Evolutionary conservation across 2,888 invertebrate genomes (phyloP), one percentile per base, ranked within the genome.

Genomic region (Philereme vetulata): DNA sequence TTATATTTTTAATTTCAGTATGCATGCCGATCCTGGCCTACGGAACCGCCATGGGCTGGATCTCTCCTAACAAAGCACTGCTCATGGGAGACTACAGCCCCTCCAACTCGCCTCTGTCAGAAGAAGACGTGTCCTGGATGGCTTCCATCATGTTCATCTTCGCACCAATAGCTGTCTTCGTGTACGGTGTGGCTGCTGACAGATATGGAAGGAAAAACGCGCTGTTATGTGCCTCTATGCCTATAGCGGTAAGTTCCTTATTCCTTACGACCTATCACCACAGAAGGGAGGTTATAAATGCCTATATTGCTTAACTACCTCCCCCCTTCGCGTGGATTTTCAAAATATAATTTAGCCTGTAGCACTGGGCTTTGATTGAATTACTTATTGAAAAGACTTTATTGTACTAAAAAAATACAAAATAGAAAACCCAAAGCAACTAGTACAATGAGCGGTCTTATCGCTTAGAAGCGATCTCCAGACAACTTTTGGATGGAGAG

Each of bases 71-170:
- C 76, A 87, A 93, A 46, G 86, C 85, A 0, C 75, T 92, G 0
- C 85, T 94, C 4, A 88, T 92, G 83, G 86, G 93, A 0, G 77
- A 81, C 1, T 54, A 68, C 0, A 84, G 92, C 0, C 93, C 93
- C 0, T 81, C 93, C 0, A 73, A 72, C 8, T 54, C 68, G 0
- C 85, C 89, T 0, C 68, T 93, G 1, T 77, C 88, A 0, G 86
- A 91, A 63, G 89, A 90, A 60, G 88, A 92, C 35, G 84, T 93
- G 0, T 93, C 93, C 0, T 93, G 93, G 93, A 87, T 94, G 81
- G 93, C 93, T 0, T 93, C 93, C 3, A 85, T 93, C 52, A 91
- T 94, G 83, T 93, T 93, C 66, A 86, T 94, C 42, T 93, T 93
- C 46, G 94, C 93, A 0, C 89, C 93, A 0, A 78, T 92, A 7